These are phyloP conservation scores for Epizoanthus scotinus DNA, from an alignment of 92 coral and sea anemone species.

Conservation along the genomic window DNA sequence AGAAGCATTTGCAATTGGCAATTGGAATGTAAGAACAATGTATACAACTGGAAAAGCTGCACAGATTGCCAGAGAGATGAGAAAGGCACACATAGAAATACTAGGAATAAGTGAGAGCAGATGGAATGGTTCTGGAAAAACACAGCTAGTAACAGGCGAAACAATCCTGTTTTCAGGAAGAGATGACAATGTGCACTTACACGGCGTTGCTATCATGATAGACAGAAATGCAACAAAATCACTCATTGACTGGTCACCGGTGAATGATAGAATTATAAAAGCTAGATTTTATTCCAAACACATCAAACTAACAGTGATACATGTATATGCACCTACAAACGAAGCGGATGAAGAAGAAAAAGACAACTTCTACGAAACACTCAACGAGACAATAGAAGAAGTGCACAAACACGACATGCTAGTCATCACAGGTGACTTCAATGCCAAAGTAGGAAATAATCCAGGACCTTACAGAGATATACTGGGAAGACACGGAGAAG, in stretches of 20 bases:
- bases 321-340: conserved; percentile 24
- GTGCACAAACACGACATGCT: not conserved
- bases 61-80: conserved; percentile 18
- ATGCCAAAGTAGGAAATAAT: conserved; percentile 7
- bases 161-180: conserved; percentile 9
- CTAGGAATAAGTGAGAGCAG: not conserved
- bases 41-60: conserved; percentile 21
- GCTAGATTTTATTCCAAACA: conserved; percentile 1
- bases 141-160: not conserved
- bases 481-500: too few relatives aligned
- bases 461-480: too few relatives aligned
- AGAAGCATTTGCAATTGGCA: conserved; percentile 16
- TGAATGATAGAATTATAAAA: not conserved
- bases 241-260: conserved; percentile 25
- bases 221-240: not conserved
- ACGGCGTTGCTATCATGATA: conserved; percentile 24
- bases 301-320: conserved; percentile 15
- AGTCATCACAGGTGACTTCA: conserved; percentile 14
- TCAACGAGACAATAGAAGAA: not conserved
- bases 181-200: not conserved
- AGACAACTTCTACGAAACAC: conserved; percentile 8
- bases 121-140: not conserved
- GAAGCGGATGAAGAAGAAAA: conserved; percentile 8
- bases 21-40: conserved; percentile 35
- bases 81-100: not conserved